Evolutionary conservation across 2,888 invertebrate genomes (phyloP).

Genomic region (Trypoxylon attenuatum): DNA sequence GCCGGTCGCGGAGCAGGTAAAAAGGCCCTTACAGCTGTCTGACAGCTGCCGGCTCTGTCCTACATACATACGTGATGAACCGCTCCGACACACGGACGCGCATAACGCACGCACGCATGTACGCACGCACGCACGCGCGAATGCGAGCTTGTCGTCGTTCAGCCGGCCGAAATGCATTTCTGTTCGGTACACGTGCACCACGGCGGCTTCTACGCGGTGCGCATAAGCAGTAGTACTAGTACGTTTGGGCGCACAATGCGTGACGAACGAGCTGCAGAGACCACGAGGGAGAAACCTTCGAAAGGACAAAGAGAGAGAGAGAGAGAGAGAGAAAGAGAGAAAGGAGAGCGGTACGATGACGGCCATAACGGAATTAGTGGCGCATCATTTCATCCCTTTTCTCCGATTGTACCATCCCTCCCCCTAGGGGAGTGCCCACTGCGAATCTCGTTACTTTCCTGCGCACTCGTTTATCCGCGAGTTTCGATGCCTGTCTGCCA

Average conservation of each 20-base stretch:
- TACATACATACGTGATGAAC: slow-evolving; percentile 72
- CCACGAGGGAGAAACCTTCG: neutral
- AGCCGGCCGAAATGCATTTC: slow-evolving; percentile 38
- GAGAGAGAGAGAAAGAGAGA: neutral
- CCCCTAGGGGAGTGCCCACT: slow-evolving; percentile 4
- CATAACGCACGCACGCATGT: slow-evolving; percentile 12
- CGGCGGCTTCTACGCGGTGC: slow-evolving; percentile 21
- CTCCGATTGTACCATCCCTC: slow-evolving; percentile 42
- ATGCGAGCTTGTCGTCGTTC: neutral
- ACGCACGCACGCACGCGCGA: neutral
- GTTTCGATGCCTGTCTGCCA: neutral
- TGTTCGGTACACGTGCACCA: slow-evolving; percentile 49
- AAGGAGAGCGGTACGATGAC: slow-evolving; percentile 37
- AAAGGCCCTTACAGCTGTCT: slow-evolving; percentile 74
- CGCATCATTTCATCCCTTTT: slow-evolving; percentile 69
- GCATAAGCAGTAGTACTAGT: too few species aligned
- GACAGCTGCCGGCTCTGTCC: slow-evolving; percentile 74
- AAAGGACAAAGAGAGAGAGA: neutral
- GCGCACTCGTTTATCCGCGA: slow-evolving; percentile 16
- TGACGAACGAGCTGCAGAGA: too few species aligned
- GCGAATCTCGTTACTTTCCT: slow-evolving; percentile 54
- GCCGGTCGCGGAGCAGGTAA: slow-evolving; percentile 69
- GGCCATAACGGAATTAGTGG: slow-evolving; percentile 69
- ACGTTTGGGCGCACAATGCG: slow-evolving; percentile 35
- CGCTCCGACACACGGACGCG: slow-evolving; percentile 44